Conservation (phyloP, 2,113 vertebrate genomes). For the Oncorhynchus keta region DNA sequence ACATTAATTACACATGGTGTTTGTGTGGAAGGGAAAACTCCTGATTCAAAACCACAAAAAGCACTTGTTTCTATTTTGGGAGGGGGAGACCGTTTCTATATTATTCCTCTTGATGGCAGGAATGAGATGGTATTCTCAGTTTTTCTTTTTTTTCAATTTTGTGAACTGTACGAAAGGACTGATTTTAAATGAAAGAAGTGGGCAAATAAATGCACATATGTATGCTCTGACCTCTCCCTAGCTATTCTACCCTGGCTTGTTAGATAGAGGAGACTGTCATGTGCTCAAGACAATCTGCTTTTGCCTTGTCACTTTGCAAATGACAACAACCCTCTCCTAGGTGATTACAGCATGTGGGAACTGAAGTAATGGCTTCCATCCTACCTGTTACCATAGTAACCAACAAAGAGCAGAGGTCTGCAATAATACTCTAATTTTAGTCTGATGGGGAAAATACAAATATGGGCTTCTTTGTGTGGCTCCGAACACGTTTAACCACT, state of each 20-base stretch:
- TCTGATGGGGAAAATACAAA: conserved; percentile 20
- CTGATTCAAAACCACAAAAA: conserved; percentile 27
- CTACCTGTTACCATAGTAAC: conserved; percentile 26
- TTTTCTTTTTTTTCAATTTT: conserved; percentile 1
- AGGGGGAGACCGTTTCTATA: conserved; percentile 9
- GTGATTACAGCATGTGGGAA: conserved; percentile 27
- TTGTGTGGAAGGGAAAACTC: not conserved
- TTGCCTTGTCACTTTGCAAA: conserved; percentile 13
- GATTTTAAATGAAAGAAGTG: not conserved
- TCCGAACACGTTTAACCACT: conserved; percentile 36
- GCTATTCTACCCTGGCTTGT: no score
- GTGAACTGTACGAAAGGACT: conserved; percentile 6
- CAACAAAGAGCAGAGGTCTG: conserved; percentile 33
- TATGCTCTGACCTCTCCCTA: conserved; percentile 8
- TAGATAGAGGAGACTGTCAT: not conserved
- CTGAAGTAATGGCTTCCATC: conserved; percentile 29
- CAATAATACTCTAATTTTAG: conserved; percentile 25
- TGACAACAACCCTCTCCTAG: conserved; percentile 20
- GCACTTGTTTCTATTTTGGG: conserved; percentile 39
- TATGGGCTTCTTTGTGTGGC: conserved; percentile 21
- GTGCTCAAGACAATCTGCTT: conserved; percentile 47
- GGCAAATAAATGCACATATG: conserved; percentile 20
- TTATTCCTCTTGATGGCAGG: conserved; percentile 32
- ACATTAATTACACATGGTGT: conserved; percentile 12
- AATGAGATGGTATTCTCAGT: not conserved